These are phyloP conservation scores for Dynastes hyllus DNA, from an alignment of 2,888 invertebrate species.

Conservation along the genomic window DNA sequence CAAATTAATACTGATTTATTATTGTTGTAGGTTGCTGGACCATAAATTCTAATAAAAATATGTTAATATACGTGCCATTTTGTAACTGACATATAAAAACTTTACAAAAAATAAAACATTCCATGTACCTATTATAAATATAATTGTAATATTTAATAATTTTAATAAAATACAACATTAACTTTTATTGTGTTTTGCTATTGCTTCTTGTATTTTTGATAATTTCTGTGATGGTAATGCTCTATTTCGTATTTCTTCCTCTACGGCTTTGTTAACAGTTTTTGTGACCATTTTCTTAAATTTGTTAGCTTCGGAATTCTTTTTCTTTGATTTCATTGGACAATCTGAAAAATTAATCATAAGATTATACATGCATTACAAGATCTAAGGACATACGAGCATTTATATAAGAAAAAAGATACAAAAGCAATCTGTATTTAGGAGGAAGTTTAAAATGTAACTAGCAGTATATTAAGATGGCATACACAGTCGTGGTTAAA, in stretches of 20 bases:
- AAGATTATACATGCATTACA: no score
- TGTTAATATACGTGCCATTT: slow-evolving; percentile 47
- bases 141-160: slow-evolving; percentile 49
- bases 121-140: slow-evolving; percentile 43
- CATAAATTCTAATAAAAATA: slow-evolving; percentile 47
- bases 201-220: slow-evolving; percentile 74
- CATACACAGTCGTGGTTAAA: not conserved
- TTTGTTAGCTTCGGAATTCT: slow-evolving; percentile 75
- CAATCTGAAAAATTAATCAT: slow-evolving; percentile 71
- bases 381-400: no score
- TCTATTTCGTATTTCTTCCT: slow-evolving; percentile 77
- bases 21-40: slow-evolving; percentile 60
- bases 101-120: slow-evolving; percentile 41
- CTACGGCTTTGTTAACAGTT: slow-evolving; percentile 81
- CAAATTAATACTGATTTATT: slow-evolving; percentile 1
- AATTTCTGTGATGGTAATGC: slow-evolving; percentile 72
- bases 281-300: slow-evolving; percentile 80
- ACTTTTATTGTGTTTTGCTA: slow-evolving; percentile 66
- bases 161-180: slow-evolving; percentile 41
- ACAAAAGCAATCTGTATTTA: not conserved
- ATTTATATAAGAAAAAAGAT: not conserved
- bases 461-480: not conserved
- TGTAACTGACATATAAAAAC: slow-evolving; percentile 23
- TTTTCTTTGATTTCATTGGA: slow-evolving; percentile 79
- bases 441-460: not conserved